Evolutionary conservation across 2,888 invertebrate genomes (phyloP), one percentile per base, ranked within the genome.

Genomic region (Drosophila kanekoi): DNA sequence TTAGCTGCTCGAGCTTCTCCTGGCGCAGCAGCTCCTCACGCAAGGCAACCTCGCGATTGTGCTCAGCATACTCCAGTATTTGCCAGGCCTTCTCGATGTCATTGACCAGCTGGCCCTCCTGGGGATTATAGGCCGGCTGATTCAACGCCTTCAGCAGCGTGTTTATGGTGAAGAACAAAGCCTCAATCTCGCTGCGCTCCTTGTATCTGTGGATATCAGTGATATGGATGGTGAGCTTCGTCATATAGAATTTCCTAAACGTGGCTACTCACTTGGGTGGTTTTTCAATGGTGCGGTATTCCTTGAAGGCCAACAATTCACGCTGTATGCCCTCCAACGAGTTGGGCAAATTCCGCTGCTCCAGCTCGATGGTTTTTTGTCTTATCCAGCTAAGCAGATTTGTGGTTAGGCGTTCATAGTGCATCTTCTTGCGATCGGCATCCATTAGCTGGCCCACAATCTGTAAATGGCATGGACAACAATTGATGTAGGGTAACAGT

Each of bases 1-100:
- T 98, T 48, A 99, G 94, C 89, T 98, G 98, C 90, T 99, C 98
- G 13, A 99, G 93, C 59, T 97, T 94, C 92, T 99, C 98, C 90
- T 99, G 99, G 4, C 98, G 93, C 40, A 98, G 93, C 28, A 99
- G 93, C 91, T 99, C 99, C 10, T 97, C 96, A 28, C 98, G 94
- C 38, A 99, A 93, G 0, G 98, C 98, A 4, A 98, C 95, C 93
- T 99, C 99, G 5, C 99, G 94, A 37, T 95, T 95, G 91, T 99
- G 98, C 92, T 99, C 99, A 0, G 98, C 97, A 77, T 96, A 95
- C 93, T 99, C 99, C 56, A 99, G 93, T 63, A 95, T 93, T 87
- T 97, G 96, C 99, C 99, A 99, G 33, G 97, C 97, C 62, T 97
- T 94, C 93, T 99, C 98, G 84, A 99, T 95, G 92, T 99, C 99